Evolutionary conservation across 2,113 vertebrate genomes (phyloP), one percentile per base, ranked within the genome.

Genomic region (Alethe castanea): DNA sequence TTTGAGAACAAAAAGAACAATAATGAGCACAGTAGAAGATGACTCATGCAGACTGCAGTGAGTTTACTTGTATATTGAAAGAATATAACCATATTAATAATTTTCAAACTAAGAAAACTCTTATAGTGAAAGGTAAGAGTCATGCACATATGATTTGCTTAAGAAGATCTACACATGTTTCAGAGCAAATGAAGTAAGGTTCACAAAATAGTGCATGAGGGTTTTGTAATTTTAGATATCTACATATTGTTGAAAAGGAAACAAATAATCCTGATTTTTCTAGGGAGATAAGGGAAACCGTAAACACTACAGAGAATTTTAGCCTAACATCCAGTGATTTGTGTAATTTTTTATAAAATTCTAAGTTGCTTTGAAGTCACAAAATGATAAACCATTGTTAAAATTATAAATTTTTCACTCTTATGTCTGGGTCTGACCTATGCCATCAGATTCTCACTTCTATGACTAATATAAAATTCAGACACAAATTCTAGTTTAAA

Each of bases 381-480:
- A 94, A 66, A 56, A 85, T 93, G 81, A 97, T 89, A 93, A 97
- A 97, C 85, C 80, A 76, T 95, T 97, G 81, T 92, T 94, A 96
- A 94, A 74, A 74, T 96, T 81, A 94, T 96, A 96, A 84, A 65
- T 85, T 94, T 84, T 90, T 14, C 22, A 72, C 86, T 92, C 67
- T 94, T 94, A 91, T 62, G 38, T 72, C 69, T 31, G 25, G 9
- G 25, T 91, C 81, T 26, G 29, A 74, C 56, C 86, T 92, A 67
- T 60, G 35, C n/a, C 66, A 72, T 91, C 50, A 94, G 70, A 59
- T 65, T 93, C 79, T 92, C 65, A 42, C 44, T 95, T 96, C 66
- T 44, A 36, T 90, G 62, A 96, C 44, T 57, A 83, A 52, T 76
- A 80, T 76, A 84, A 65, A 65, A 88, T 62, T 60, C 83, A 92